Evolutionary conservation across 2,888 invertebrate species (phyloP), one percentile per base, ranked within the genome.

Genomic region (Xestia ashworthii): DNA sequence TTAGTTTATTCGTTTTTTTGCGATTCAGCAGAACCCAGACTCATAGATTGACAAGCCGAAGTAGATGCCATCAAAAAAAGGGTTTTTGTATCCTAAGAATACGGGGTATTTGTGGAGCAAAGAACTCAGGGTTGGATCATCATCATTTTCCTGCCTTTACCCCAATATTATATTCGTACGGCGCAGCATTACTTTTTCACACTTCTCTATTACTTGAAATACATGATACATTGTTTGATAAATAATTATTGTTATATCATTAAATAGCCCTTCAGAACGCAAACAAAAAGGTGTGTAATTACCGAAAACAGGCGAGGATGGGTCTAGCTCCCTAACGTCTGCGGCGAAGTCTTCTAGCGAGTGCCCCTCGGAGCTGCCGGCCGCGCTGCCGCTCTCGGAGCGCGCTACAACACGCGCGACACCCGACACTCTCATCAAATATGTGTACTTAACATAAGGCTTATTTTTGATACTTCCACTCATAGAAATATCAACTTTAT

Each of bases 251-350:
- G 60, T 9, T 9, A 62, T 62, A 22, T 74, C 83, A 86, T 65
- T 5, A 91, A 87, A 92, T 91, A 89, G 89, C 81, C 88, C 83
- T 77, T 78, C 41, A 65, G 53, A 58, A 58, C 78, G 92, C 92
- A 92, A 93, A 89, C 79, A 78, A 84, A 91, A 93, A 91, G 46
- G 88, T 79, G 89, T 88, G 88, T 92, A 91, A 87, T 96, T 97
- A 97, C 97, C 96, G 92, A 97, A 97, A 89, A 94, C 90, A 88
- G 97, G 96, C 93, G 97, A 96, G 84, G 95, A 92, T 86, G 96
- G 96, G 92, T 97, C 96, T 89, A 97, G 95, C 92, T 96, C 96
- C 92, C 94, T 96, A 93, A 95, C 92, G 89, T 97, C 97, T 6
- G 95, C 94, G 75, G 95, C 95, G 93, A 93, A 95, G 94, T 97